Evolutionary conservation across 2,888 invertebrate species (phyloP).

Genomic region (Neoitamus cyanurus): DNA sequence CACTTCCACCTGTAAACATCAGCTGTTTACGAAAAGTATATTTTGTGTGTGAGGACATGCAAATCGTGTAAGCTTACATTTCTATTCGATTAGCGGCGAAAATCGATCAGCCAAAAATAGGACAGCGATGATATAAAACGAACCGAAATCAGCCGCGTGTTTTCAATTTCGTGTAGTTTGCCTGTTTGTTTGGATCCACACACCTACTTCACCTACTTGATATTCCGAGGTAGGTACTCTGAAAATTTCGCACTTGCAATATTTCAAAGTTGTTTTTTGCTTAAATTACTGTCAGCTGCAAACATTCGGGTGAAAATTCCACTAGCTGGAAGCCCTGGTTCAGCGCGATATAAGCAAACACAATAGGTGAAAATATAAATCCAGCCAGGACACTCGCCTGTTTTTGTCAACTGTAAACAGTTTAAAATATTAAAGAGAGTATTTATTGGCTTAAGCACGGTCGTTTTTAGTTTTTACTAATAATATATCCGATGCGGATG

Average conservation of each 20-base stretch:
- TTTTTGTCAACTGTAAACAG: not conserved
- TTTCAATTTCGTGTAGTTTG: not conserved
- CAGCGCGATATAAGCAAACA: not conserved
- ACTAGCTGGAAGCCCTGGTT: not conserved
- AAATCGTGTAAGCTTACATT: not conserved
- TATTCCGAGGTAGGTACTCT: not conserved
- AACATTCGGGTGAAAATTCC: not conserved
- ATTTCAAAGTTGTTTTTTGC: conserved; percentile 1
- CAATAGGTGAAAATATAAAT: not conserved
- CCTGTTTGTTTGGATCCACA: not conserved
- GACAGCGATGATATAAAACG: not conserved
- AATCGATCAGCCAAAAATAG: not conserved
- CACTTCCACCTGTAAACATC: not conserved
- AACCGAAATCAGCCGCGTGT: not conserved
- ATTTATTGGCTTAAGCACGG: not conserved
- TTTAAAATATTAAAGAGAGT: not conserved
- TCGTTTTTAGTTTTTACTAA: not conserved
- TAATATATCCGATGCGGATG: not conserved
- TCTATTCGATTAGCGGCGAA: not conserved
- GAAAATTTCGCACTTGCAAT: not conserved
- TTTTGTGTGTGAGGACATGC: not conserved
- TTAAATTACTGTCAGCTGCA: not conserved
- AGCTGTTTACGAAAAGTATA: not conserved
- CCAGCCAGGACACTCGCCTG: not conserved
- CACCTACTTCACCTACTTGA: not conserved